phyloP scores from a whole-genome alignment of 2,888 invertebrate genomes.

The Metacarcinus magister region DNA sequence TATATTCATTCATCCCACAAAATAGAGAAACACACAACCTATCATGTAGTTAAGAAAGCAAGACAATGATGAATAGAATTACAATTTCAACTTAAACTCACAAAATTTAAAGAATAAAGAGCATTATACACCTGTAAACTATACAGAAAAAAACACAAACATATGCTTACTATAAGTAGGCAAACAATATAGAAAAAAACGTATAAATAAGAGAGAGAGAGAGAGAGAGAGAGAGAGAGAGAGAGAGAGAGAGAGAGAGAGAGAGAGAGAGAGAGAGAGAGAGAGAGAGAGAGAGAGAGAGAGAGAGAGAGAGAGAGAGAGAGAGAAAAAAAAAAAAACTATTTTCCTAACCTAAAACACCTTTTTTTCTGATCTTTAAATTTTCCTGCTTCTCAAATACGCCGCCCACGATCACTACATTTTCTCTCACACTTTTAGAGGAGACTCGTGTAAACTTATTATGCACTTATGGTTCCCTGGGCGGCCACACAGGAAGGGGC shows the following conservation, averaged over 20 bases:
- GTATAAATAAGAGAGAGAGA: not conserved
- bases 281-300: conserved; percentile 21
- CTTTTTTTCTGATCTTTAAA: no score
- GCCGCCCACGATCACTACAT: not conserved
- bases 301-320: no score
- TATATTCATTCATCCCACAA: not conserved
- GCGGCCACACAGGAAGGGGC: not conserved
- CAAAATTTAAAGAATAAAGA: no score
- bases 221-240: not conserved
- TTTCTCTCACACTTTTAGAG: not conserved
- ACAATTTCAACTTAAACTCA: not conserved
- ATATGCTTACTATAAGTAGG: no score
- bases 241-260: conserved; percentile 12
- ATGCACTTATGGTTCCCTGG: not conserved
- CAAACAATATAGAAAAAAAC: not conserved
- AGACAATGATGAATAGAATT: not conserved
- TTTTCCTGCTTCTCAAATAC: no score
- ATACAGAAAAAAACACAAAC: not conserved
- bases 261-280: conserved; percentile 26
- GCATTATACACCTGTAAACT: no score
- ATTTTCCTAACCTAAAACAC: no score
- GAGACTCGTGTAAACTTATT: not conserved
- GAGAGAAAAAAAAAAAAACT: not conserved
- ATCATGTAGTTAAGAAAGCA: not conserved
- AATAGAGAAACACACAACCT: not conserved